Evolutionary conservation across 1,140 invertebrate species (phyloP).

Genomic region (Drosophila micromelanica): DNA sequence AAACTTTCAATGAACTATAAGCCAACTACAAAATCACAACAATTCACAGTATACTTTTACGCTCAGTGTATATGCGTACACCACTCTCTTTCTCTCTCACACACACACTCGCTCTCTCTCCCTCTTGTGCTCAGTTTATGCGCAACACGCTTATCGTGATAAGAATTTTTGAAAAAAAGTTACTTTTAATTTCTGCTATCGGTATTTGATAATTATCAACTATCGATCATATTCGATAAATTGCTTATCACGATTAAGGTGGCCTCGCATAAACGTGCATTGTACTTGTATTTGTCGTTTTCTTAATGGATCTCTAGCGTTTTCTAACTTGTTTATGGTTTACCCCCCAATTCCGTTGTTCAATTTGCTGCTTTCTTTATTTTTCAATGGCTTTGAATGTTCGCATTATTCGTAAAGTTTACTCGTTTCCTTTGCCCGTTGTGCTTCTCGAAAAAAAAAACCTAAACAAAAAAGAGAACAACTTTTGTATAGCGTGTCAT

Average conservation of each 20-base stretch:
- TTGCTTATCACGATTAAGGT: neutral
- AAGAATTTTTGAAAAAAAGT: neutral
- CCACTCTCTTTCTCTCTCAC: neutral
- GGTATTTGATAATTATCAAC: neutral
- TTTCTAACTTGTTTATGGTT: constrained; percentile 35
- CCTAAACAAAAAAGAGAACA: constrained; percentile 21
- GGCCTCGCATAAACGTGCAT: constrained; percentile 1
- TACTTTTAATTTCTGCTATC: neutral
- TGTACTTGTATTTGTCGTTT: constrained; percentile 1
- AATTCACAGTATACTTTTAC: constrained; percentile 1
- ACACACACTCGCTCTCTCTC: neutral
- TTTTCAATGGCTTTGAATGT: constrained; percentile 68
- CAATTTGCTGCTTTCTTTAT: constrained; percentile 24
- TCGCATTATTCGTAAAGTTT: constrained; percentile 45
- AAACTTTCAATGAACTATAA: neutral
- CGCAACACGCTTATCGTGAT: constrained; percentile 7
- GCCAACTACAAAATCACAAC: neutral
- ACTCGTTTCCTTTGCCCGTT: constrained; percentile 34
- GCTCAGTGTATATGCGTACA: constrained; percentile 11
- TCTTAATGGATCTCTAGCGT: constrained; percentile 22
- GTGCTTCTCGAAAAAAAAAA: constrained; percentile 25
- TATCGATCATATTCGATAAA: constrained; percentile 1
- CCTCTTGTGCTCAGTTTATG: constrained; percentile 9
- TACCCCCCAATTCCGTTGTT: constrained; percentile 18
- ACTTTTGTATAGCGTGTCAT: constrained; percentile 18